These are phyloP conservation scores for Spongia lamella DNA, from an alignment of 37 sponge, comb jelly and placozoan species.

Conservation along the genomic window DNA sequence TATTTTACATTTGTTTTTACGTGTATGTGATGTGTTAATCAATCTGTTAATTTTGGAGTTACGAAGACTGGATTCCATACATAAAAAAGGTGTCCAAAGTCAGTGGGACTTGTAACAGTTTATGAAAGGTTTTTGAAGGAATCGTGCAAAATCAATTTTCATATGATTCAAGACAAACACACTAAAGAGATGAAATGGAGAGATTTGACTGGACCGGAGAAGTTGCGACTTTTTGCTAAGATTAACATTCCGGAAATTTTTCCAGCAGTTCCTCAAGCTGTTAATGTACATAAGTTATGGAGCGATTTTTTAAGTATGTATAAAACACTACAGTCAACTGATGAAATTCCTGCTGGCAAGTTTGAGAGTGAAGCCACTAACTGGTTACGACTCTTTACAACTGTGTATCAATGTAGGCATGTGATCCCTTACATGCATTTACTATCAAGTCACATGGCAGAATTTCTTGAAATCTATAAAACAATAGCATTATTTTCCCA, in stretches of 20 bases:
- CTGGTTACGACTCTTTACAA: conserved; percentile 11
- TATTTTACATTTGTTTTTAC: conserved; percentile 21
- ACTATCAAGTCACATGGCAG: conserved; percentile 17
- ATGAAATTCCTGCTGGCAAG: background rate
- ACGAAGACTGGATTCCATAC: conserved; percentile 4
- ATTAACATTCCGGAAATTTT: conserved; percentile 11
- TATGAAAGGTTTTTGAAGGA: conserved; percentile 40
- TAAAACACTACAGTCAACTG: background rate
- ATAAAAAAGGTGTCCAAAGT: background rate
- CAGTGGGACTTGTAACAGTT: too few relatives aligned
- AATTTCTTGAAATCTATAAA: conserved; percentile 5
- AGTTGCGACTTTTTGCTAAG: conserved; percentile 1
- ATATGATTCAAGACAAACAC: background rate
- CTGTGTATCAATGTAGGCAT: conserved; percentile 23
- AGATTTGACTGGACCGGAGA: conserved; percentile 31
- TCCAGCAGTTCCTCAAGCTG: background rate
- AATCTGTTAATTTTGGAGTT: too few relatives aligned
- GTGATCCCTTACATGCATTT: conserved; percentile 34
- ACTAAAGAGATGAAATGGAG: conserved; percentile 11
- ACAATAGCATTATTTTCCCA: conserved; percentile 12
- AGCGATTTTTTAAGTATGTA: background rate
- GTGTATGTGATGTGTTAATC: too few relatives aligned
- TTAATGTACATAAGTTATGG: conserved; percentile 15
- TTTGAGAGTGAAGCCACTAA: background rate
- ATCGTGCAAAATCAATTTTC: conserved; percentile 2